These are phyloP conservation scores for Diadema setosum DNA, from an alignment of 35 echinoderm and acorn worm genomes.

Conservation along the genomic window DNA sequence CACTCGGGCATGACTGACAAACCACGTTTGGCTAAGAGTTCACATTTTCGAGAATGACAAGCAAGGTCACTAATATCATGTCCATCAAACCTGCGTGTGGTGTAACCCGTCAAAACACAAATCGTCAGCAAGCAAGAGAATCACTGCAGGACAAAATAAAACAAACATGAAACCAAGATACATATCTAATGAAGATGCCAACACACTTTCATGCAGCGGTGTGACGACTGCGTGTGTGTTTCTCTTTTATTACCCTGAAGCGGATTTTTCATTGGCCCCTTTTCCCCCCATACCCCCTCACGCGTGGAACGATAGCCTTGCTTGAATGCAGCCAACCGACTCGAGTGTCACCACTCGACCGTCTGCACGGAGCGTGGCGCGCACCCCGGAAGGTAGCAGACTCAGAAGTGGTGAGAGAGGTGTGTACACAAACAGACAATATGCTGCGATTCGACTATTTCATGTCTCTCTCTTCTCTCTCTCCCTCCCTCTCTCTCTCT, in stretches of 20 bases:
- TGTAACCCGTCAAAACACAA: too few relatives aligned
- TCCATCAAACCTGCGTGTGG: too few relatives aligned
- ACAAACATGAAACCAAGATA: too few relatives aligned
- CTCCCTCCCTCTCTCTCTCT: neutral
- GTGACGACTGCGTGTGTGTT: neutral
- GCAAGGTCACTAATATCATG: too few relatives aligned
- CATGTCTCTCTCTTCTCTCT: neutral
- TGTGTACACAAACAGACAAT: conserved; percentile 10
- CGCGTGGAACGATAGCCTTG: neutral
- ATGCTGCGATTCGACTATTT: neutral
- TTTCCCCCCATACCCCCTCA: neutral
- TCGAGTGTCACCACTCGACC: conserved; percentile 11
- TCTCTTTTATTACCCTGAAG: neutral
- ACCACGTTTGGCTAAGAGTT: too few relatives aligned
- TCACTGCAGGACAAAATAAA: too few relatives aligned
- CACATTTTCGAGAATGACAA: too few relatives aligned
- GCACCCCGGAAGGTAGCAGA: neutral
- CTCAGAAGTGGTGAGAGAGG: neutral
- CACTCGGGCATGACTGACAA: too few relatives aligned
- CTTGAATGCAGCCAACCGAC: neutral
- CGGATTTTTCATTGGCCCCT: neutral
- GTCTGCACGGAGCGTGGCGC: neutral
- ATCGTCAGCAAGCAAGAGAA: too few relatives aligned
- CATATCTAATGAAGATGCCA: neutral
- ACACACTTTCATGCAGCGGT: neutral